Base-by-base conservation (phyloP, 1,140 invertebrate genomes). In the Pectinophora gossypiella region DNA sequence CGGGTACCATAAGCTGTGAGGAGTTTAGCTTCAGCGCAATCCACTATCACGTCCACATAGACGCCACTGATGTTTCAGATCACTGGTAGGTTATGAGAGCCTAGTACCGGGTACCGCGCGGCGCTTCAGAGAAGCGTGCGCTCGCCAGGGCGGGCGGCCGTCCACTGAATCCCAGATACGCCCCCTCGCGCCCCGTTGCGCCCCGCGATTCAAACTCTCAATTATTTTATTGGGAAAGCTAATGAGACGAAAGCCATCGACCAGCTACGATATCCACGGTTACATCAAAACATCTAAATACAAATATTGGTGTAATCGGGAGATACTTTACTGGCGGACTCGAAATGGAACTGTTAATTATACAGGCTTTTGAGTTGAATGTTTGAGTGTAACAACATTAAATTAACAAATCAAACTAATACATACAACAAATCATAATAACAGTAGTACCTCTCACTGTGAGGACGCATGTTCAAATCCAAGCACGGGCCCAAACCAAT, bases 181-280 rank as follows among this genome's bases (percentile, higher is more conserved):
- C n/a, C 43, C 62, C 64, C 72, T 40, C 48, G 27, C 46, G 40
- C 55, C 51, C 58, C 58, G 59, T 21, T n/a, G n/a, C n/a, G 59
- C 68, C 65, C 78, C 68, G 65, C 75, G 58, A 67, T 70, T 69
- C 64, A 79, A 81, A 77, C 76, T 79, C 77, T 76, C 76, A 81
- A 82, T 85, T 85, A 85, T 83, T 83, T 85, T 83, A 85, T 85
- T 83, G 77, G 77, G 68, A 82, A 78, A 85, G 77, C 76, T 85
- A 85, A 85, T 85, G 79, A 82, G 77, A 79, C 76, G 71, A 67
- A 67, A 77, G 66, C 59, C 65, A 76, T 74, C 72, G 61, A 69
- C 54, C 57, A 62, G 53, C 59, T 63, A 68, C 57, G 61, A 68
- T 69, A 68, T 64, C 59, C 53, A 66, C 70, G 64, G 59, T 56